A percentile compares a stretch with the other conserved stretches of the same genome.
Conservation (phyloP, 2,888 invertebrate species). For the Linnaemya vulpina region DNA sequence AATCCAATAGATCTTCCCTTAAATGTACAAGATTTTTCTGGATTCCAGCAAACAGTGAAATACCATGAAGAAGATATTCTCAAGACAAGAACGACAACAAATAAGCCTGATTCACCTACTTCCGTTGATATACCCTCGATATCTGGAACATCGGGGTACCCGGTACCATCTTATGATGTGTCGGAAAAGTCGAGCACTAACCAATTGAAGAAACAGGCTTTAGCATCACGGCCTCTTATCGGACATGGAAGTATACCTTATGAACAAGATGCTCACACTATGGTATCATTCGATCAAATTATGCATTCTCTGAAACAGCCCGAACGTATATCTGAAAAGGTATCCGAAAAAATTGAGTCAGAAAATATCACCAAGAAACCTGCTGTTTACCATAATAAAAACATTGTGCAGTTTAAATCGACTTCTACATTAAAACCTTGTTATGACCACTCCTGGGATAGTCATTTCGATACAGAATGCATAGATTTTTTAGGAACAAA, state of each 20-base stretch:
- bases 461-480: conserved; percentile 75
- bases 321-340: conserved; percentile 33
- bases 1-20: conserved; percentile 50
- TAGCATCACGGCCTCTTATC: conserved; percentile 74
- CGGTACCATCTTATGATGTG: conserved; percentile 75
- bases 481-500: conserved; percentile 72
- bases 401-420: background rate
- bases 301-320: conserved; percentile 77
- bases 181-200: conserved; percentile 48
- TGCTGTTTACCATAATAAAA: conserved; percentile 73
- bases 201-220: conserved; percentile 74
- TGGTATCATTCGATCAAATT: conserved; percentile 81
- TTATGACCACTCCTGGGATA: conserved; percentile 73
- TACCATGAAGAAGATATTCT: conserved; percentile 21
- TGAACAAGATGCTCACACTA: conserved; percentile 77
- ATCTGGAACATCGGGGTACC: conserved; percentile 75
- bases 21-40: conserved; percentile 62
- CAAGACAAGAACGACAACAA: conserved; percentile 60
- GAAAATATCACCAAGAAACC: conserved; percentile 54
- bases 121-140: conserved; percentile 57
- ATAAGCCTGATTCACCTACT: conserved; percentile 47
- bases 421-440: conserved; percentile 70
- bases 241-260: conserved; percentile 35
- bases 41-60: conserved; percentile 32
- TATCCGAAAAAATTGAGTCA: background rate